Evolutionary conservation across 2,797 vertebrate species (phyloP).

Genomic region (Xenentodon cancila): DNA sequence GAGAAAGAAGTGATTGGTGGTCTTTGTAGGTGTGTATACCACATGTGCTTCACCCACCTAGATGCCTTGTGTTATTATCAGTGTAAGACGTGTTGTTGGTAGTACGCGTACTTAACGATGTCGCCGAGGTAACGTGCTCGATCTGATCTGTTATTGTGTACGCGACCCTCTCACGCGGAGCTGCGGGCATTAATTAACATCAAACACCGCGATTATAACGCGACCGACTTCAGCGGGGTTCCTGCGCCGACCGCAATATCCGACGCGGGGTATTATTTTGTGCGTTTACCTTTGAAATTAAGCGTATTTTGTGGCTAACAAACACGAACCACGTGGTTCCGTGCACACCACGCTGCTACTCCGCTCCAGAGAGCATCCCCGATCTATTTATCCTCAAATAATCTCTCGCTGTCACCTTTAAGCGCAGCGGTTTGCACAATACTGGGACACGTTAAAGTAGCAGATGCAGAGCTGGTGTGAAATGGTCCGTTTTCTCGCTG

Average conservation of each 20-base stretch:
- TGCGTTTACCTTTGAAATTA: slow-evolving; percentile 66
- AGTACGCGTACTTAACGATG: slow-evolving; percentile 59
- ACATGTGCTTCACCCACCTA: slow-evolving; percentile 21
- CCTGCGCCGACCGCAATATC: slow-evolving; percentile 1
- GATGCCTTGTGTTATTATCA: slow-evolving; percentile 20
- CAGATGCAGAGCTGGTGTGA: not conserved
- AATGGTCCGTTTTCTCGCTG: slow-evolving; percentile 8
- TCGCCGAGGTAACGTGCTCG: slow-evolving; percentile 75
- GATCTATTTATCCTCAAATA: slow-evolving; percentile 55
- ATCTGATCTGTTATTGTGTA: slow-evolving; percentile 82
- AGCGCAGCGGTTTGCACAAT: slow-evolving; percentile 17
- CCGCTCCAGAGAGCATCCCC: slow-evolving; percentile 59
- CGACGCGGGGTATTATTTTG: slow-evolving; percentile 29
- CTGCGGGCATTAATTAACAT: slow-evolving; percentile 36
- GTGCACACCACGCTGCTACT: slow-evolving; percentile 87
- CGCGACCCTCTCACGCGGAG: slow-evolving; percentile 57
- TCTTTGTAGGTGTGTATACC: slow-evolving; percentile 92
- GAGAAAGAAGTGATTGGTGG: slow-evolving; percentile 98
- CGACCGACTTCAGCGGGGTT: slow-evolving; percentile 3
- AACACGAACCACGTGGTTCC: slow-evolving; percentile 95
- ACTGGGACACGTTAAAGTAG: not conserved
- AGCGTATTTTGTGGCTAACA: slow-evolving; percentile 84
- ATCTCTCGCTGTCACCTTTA: slow-evolving; percentile 3
- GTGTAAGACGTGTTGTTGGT: slow-evolving; percentile 47
- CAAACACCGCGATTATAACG: slow-evolving; percentile 14